Evolutionary conservation across 1,140 invertebrate species (phyloP), one percentile per base, ranked within the genome.

Genomic region (Samia ricini): DNA sequence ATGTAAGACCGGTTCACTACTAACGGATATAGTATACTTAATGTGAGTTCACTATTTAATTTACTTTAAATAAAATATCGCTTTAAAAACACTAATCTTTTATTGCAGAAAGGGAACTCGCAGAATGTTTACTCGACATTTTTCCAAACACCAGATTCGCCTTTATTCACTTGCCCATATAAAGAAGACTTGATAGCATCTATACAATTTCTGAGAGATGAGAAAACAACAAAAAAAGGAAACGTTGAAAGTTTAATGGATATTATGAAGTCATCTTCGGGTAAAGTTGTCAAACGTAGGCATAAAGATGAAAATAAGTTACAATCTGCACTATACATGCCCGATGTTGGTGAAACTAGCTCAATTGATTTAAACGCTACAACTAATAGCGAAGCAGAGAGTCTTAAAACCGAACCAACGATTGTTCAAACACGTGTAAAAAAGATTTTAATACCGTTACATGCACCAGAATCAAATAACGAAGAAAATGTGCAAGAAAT

Each of bases 151-250:
- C 52, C 52, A 23, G 24, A 22, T 12, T 22, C 22, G 15, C 20
- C 21, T n/a, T 12, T 42, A 42, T 42, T 24, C 7, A 5, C 52
- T 21, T 55, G 24, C 15, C 52, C 52, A 23, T 55, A 55, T 4
- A 21, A 55, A 55, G 52, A 55, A 24, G 52, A 55, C 12, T 23
- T 24, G 1, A 55, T 24, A 55, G 23, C 52, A 15, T 23, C 52
- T n/a, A 23, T 55, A 23, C 22, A 55, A 15, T 55, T 55, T 12
- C 10, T 55, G 5, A 55, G 24, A 23, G 52, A 55, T 6, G 52
- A 23, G 10, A 21, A 12, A 23, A 10, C 52, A 23, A 15, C 20
- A n/a, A 55, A 19, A 15, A 55, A 55, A 23, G 15, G 8, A 6
- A 55, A 55, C 23, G 19, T 55, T 23, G 21, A 4, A 5, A 55